Base-by-base conservation (phyloP, 2,113 vertebrate genomes). In the Chitala chitala region DNA sequence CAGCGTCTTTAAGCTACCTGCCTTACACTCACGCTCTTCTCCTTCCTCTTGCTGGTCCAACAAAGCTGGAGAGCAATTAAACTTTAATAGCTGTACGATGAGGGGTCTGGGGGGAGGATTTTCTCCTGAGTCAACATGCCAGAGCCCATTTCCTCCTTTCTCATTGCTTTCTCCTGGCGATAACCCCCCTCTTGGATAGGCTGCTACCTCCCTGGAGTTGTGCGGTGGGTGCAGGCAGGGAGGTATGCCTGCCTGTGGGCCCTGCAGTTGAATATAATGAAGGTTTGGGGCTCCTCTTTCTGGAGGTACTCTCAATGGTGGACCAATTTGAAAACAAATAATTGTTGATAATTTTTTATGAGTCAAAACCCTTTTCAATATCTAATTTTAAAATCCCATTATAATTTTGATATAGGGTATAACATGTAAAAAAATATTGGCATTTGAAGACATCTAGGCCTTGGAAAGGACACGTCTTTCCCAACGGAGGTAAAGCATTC, bases 51-150 rank as follows among this genome's bases (percentile, higher is more conserved):
- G 17, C 46, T 44, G 58, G 26, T 24, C 9, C 44, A 78, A 64
- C 72, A 78, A 74, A 73, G 85, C 82, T 69, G 58, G 65, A 26
- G 81, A 75, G 81, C 82, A 81, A 88, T 87, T 89, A 86, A 84
- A 89, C 77, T 83, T 82, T 88, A 89, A 89, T 86, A 82, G 80
- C 83, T 58, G 82, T 80, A 79, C 81, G 84, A 76, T 77, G 82
- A 86, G 72, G 80, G 78, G 83, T 84, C 87, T 75, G 3, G 72
- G 66, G 86, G 87, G n/a, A n/a, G n/a, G 89, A 90, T 87, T 87
- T 88, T 81, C 79, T 85, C 80, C 77, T 84, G 86, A 89, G 86
- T 89, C 87, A 89, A 90, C 86, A 89, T 87, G 88, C 83, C 88
- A 89, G 84, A 87, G 75, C 84, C 86, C 82, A 88, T 90, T 89